These are phyloP conservation scores for Agriopis aurantiaria DNA, from an alignment of 2,888 invertebrate genomes.

Conservation along the genomic window DNA sequence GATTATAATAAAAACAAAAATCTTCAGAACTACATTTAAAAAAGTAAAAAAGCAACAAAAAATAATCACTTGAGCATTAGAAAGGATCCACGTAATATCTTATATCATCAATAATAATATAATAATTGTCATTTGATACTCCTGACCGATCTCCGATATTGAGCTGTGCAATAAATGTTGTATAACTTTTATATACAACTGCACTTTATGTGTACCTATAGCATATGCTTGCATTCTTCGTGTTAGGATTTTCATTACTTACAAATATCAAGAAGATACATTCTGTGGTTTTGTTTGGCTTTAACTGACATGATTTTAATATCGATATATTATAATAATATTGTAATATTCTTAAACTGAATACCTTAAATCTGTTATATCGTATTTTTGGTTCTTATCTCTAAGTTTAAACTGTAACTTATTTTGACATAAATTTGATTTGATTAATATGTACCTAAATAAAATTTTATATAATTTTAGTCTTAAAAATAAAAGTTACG, in stretches of 20 bases:
- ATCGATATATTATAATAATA: no score
- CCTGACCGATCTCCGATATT: slow-evolving; percentile 9
- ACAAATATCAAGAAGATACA: not conserved
- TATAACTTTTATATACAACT: slow-evolving; percentile 11
- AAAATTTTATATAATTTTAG: no score
- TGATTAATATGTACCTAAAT: no score
- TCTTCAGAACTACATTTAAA: not conserved
- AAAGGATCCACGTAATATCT: slow-evolving; percentile 15
- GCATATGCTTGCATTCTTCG: no score
- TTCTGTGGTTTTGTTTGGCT: not conserved
- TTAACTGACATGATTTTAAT: not conserved
- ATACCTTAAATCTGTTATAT: no score
- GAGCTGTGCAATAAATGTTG: slow-evolving; percentile 16
- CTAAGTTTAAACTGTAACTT: no score
- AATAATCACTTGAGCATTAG: not conserved
- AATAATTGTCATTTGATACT: slow-evolving; percentile 23
- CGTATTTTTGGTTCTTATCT: no score
- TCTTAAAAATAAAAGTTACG: no score
- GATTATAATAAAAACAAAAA: not conserved
- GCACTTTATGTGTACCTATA: not conserved
- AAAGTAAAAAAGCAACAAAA: not conserved
- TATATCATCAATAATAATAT: slow-evolving; percentile 14
- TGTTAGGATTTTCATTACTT: not conserved
- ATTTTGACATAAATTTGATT: no score
- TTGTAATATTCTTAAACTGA: no score